These are phyloP conservation scores for Mustela erminea DNA, from an alignment of 2,797 vertebrate species.

Conservation along the genomic window DNA sequence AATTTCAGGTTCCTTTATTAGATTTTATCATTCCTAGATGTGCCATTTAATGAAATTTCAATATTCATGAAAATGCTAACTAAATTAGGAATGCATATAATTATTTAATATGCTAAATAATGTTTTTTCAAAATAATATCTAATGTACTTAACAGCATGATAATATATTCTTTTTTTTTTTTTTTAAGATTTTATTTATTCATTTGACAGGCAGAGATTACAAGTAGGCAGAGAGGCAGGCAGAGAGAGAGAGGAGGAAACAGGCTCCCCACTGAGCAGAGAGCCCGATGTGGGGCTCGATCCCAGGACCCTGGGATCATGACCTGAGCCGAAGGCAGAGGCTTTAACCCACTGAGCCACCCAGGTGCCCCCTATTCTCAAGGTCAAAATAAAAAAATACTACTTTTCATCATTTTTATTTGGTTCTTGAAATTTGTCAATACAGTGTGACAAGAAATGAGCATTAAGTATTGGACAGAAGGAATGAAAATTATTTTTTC, in stretches of 20 bases:
- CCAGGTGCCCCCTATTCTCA: no score
- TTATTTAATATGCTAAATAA: not conserved
- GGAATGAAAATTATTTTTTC: not conserved
- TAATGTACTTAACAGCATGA: not conserved
- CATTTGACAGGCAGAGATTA: no score
- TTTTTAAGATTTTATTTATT: no score
- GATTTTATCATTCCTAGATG: not conserved
- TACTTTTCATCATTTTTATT: not conserved
- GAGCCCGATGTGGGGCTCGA: no score
- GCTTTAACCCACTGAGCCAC: no score
- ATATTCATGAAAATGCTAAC: not conserved
- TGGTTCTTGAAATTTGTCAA: not conserved
- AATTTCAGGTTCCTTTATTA: not conserved
- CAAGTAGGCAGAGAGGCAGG: no score
- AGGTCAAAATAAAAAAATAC: not conserved
- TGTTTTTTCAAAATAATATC: slow-evolving; percentile 4
- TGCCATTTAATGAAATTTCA: not conserved
- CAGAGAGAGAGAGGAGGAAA: no score
- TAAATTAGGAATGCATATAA: not conserved
- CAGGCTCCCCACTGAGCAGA: no score
- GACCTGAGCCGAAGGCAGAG: no score
- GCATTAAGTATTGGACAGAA: not conserved
- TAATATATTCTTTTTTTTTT: not conserved
- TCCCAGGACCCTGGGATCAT: no score
- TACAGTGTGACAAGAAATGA: not conserved